These are phyloP conservation scores for Morus bassanus DNA, from an alignment of 2,797 vertebrate genomes.

Conservation along the genomic window DNA sequence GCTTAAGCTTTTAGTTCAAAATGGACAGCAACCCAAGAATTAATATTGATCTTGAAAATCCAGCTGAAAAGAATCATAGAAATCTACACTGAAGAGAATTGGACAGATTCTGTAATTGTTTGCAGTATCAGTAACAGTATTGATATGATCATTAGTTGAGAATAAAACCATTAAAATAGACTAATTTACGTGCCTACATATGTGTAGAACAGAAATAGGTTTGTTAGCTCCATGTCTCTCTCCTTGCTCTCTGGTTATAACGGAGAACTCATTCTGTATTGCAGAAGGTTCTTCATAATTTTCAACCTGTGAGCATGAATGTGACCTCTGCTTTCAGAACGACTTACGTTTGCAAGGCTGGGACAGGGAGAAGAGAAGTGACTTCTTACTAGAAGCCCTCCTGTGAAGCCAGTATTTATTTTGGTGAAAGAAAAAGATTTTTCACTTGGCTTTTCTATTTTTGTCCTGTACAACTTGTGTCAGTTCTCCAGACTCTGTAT, in stretches of 20 bases:
- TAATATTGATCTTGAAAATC: neutral
- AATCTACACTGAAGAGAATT: neutral
- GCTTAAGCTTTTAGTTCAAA: neutral
- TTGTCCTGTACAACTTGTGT: neutral
- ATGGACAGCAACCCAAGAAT: neutral
- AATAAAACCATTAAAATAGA: neutral
- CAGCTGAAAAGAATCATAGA: neutral
- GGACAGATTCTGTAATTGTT: neutral
- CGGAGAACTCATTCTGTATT: neutral
- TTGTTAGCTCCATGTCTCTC: accelerated
- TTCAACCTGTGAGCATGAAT: neutral
- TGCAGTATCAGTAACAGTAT: neutral
- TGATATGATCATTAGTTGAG: neutral
- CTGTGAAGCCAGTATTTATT: neutral
- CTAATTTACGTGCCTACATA: neutral
- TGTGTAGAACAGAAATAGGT: neutral
- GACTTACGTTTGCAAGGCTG: accelerated
- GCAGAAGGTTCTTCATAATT: neutral
- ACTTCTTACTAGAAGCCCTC: neutral
- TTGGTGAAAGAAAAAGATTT: neutral
- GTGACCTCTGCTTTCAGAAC: neutral
- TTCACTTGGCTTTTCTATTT: neutral
- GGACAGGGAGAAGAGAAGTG: neutral
- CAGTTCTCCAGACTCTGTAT: neutral
- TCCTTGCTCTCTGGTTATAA: neutral